Conservation (phyloP, 2,888 invertebrate species). For the Copidosoma aretas region DNA sequence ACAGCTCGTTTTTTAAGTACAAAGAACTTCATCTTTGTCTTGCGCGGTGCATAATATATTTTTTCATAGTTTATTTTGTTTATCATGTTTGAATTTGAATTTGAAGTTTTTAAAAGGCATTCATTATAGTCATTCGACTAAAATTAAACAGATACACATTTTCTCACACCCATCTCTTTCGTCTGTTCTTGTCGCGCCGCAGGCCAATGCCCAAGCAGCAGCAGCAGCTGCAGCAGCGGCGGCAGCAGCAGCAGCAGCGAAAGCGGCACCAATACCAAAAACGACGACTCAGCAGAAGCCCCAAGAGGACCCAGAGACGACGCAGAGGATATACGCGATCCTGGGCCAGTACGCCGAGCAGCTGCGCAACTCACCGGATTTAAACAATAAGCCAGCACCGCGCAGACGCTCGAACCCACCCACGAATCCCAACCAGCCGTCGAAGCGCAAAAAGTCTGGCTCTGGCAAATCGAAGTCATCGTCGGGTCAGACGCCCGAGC, state of each 20-base stretch:
- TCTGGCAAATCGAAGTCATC: constrained; percentile 68
- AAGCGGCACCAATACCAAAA: constrained; percentile 72
- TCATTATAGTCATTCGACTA: no score
- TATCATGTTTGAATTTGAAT: no score
- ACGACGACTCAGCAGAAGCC: constrained; percentile 71
- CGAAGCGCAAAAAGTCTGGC: constrained; percentile 74
- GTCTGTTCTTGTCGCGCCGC: neutral
- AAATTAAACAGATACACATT: no score
- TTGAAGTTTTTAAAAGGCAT: no score
- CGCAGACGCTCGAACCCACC: constrained; percentile 77
- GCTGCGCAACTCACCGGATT: constrained; percentile 78
- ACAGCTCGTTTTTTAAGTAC: no score
- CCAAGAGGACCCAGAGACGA: constrained; percentile 81
- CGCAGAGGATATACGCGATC: constrained; percentile 80
- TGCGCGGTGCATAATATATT: no score
- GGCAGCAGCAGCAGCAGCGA: constrained; percentile 76
- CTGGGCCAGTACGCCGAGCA: constrained; percentile 82
- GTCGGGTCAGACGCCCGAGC: constrained; percentile 62
- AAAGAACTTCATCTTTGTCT: no score
- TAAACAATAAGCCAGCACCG: constrained; percentile 82
- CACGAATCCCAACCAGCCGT: constrained; percentile 73
- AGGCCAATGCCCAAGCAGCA: constrained; percentile 66
- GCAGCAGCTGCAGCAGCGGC: constrained; percentile 69
- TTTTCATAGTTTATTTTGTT: no score
- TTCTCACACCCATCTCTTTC: no score